Evolutionary conservation across 2,888 invertebrate genomes (phyloP).

Genomic region (Ichneumoninae sp.): DNA sequence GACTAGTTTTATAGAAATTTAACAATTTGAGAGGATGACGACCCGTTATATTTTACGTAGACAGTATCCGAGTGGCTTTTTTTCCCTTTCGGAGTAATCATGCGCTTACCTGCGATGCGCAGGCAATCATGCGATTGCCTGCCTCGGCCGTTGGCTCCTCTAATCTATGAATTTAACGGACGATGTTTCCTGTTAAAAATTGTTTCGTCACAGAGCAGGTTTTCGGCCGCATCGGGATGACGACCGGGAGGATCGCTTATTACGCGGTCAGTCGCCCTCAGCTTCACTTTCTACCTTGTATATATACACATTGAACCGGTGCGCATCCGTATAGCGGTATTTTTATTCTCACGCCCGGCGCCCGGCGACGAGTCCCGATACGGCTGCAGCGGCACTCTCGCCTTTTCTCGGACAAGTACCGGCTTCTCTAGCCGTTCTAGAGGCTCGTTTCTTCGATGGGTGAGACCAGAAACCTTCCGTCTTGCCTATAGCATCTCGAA

Average conservation of each 20-base stretch:
- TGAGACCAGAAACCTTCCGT: conserved; percentile 19
- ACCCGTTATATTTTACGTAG: neutral
- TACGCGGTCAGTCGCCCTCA: conserved; percentile 64
- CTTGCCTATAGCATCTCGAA: conserved; percentile 2
- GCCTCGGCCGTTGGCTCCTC: conserved; percentile 1
- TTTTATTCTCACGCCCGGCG: conserved; percentile 39
- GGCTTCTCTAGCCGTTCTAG: conserved; percentile 15
- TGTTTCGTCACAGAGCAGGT: conserved; percentile 25
- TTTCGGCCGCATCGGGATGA: conserved; percentile 15
- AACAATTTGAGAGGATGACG: neutral
- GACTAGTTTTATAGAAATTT: neutral
- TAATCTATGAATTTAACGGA: conserved; percentile 8
- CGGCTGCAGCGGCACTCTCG: conserved; percentile 46
- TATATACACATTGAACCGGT: conserved; percentile 19
- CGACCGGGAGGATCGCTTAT: conserved; percentile 44
- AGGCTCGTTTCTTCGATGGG: conserved; percentile 28
- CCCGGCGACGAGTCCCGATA: conserved; percentile 14
- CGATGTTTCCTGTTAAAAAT: conserved; percentile 3
- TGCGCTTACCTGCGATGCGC: neutral
- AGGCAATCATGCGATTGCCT: neutral
- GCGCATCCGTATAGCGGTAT: conserved; percentile 60
- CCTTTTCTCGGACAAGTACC: neutral
- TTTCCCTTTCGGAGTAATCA: conserved; percentile 2
- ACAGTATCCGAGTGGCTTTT: neutral
- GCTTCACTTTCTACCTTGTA: conserved; percentile 63